A percentile compares a stretch with the other conserved stretches of the same genome.
Evolutionary conservation across 2,113 vertebrate genomes (phyloP).

Genomic region (Pseudorectes ferrugineus): DNA sequence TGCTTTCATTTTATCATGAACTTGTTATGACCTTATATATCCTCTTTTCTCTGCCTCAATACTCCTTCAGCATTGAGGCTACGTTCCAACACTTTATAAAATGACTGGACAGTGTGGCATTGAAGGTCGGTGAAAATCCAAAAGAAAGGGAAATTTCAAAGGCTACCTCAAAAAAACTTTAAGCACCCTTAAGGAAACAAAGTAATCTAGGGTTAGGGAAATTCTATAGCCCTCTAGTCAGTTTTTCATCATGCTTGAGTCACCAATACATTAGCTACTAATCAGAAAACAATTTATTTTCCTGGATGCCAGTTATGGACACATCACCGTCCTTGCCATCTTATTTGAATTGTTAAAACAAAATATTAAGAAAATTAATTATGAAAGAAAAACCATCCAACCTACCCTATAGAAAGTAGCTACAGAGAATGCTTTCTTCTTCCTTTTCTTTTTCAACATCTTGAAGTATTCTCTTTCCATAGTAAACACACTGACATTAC

Average conservation of each 20-base stretch:
- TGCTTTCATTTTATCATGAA: not conserved
- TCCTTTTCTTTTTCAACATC: not conserved
- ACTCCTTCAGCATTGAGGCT: not conserved
- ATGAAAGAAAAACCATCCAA: not conserved
- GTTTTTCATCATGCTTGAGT: not conserved
- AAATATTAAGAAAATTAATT: not conserved
- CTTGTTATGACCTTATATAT: not conserved
- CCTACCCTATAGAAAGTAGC: not conserved
- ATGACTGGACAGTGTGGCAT: not conserved
- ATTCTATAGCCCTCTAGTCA: not conserved
- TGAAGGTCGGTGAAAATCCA: not conserved
- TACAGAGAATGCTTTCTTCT: not conserved
- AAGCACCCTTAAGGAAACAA: not conserved
- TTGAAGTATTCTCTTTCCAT: not conserved
- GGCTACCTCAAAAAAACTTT: not conserved
- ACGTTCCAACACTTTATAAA: not conserved
- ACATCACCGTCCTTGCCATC: not conserved
- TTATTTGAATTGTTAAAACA: not conserved
- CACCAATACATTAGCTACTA: not conserved
- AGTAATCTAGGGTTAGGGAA: not conserved
- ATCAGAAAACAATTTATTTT: not conserved
- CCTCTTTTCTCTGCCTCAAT: not conserved
- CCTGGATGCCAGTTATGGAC: not conserved
- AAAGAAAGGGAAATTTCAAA: not conserved
- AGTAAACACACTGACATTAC: not conserved